Evolutionary conservation across 2,797 vertebrate species (phyloP).

Genomic region (Orestias chungarensis): DNA sequence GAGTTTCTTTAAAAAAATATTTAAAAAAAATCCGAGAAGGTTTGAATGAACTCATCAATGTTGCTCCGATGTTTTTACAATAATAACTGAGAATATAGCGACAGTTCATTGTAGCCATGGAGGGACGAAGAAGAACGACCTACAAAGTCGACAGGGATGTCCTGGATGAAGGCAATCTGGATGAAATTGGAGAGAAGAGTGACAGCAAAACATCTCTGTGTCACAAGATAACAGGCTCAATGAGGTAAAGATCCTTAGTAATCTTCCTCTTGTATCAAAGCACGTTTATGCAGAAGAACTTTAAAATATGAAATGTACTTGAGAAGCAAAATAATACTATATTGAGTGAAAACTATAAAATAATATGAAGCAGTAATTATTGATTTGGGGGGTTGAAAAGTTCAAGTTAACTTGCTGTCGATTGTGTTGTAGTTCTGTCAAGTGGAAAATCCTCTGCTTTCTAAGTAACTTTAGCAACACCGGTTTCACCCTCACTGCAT

Average conservation of each 20-base stretch:
- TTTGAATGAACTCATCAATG: neutral
- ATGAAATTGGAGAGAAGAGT: conserved; percentile 67
- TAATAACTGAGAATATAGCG: conserved; percentile 7
- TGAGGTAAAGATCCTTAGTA: conserved; percentile 56
- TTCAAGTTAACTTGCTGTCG: neutral
- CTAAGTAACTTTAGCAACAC: neutral
- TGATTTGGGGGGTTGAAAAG: neutral
- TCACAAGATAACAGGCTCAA: conserved; percentile 68
- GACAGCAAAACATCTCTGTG: conserved; percentile 47
- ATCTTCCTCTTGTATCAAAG: neutral
- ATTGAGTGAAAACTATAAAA: neutral
- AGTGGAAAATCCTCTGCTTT: neutral
- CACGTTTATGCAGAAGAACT: neutral
- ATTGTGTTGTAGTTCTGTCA: neutral
- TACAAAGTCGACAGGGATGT: conserved; percentile 72
- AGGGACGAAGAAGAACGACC: conserved; percentile 39
- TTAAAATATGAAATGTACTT: neutral
- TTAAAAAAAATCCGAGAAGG: neutral
- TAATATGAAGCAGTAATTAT: neutral
- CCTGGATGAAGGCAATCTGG: conserved; percentile 75
- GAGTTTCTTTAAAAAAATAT: too few relatives aligned
- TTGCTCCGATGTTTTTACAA: neutral
- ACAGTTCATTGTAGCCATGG: conserved; percentile 37
- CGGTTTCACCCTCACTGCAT: too few relatives aligned
- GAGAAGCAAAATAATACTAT: neutral